phyloP scores from a whole-genome alignment of 2,797 vertebrate species.

The Phataginus tricuspis region DNA sequence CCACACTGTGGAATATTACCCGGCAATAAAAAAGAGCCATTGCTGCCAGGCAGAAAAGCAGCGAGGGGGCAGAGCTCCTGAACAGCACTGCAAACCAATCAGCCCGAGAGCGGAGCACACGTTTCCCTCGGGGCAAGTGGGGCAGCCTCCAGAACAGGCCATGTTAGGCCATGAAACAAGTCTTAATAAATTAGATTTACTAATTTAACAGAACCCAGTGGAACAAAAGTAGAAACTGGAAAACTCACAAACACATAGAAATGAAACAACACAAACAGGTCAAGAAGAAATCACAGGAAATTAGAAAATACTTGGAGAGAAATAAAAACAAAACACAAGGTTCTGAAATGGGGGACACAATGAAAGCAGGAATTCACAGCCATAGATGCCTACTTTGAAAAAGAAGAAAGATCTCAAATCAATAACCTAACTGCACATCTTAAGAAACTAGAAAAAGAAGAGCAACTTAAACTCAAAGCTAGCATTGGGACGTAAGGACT shows the following conservation, averaged over 20 bases:
- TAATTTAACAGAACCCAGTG: not conserved
- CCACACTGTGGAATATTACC: not conserved
- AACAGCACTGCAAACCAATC: accelerated
- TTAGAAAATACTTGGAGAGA: not conserved
- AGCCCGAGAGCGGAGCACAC: not conserved
- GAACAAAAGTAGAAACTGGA: not conserved
- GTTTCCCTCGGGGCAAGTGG: not conserved
- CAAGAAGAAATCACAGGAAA: not conserved
- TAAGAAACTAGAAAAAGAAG: no score
- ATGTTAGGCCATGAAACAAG: not conserved
- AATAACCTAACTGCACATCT: no score
- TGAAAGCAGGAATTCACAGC: not conserved
- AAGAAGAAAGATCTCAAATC: no score
- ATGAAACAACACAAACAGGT: not conserved
- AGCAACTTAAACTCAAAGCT: no score
- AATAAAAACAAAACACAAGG: no score
- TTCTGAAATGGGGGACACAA: no score
- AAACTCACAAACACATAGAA: not conserved
- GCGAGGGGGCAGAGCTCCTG: accelerated
- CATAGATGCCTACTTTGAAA: not conserved
- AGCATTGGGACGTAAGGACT: no score
- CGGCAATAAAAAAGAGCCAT: not conserved
- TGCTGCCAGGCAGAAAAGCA: no score
- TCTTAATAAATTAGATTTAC: not conserved
- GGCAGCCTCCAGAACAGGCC: not conserved